Base-by-base conservation (phyloP, 1,140 invertebrate species). In the Drosophila burlai region DNA sequence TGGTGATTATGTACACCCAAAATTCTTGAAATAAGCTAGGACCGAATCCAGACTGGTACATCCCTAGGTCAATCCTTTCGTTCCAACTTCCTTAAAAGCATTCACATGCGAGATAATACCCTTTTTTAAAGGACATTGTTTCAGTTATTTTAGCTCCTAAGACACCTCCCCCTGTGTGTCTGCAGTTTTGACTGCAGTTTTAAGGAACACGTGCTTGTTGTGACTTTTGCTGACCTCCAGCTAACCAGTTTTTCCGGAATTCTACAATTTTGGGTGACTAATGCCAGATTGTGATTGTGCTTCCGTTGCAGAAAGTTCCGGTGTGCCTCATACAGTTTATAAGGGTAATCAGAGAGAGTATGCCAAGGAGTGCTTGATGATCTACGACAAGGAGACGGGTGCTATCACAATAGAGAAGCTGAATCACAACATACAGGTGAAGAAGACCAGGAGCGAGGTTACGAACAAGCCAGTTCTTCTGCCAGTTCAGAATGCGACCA, bases 351-450 rank as follows among this genome's bases (percentile, higher is more conserved):
- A 98, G 91, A 95, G 96, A 91, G 97, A 97, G 45, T 97, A 97
- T 93, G 95, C 96, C 97, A 95, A 98, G 94, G 98, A 99, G 94
- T 99, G 98, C 94, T 97, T 99, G 47, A 94, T 99, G 11, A 98
- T 99, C 59, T 97, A 98, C 76, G 98, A 99, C 93, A 96, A 96
- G 92, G 94, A 95, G 46, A 99, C 98, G 4, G 98, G 98, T 55
- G 97, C 98, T 94, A 97, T 99, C 77, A 98, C 97, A 18, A 93
- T 99, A 65, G 98, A 99, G 93, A 97, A 97, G 93, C 94, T 99
- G 50, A 96, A 96, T 43, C 96, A 96, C 79, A 98, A 97, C 94
- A 97, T 99, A 84, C 97, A 97, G 95, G 96, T 99, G 4, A 99
- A 99, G 93, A 99, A 99, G 93, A 99, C 98, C 15, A 96, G 85